These are phyloP conservation scores for Pyrrhia umbra DNA, from an alignment of 2,888 invertebrate genomes.

Conservation along the genomic window DNA sequence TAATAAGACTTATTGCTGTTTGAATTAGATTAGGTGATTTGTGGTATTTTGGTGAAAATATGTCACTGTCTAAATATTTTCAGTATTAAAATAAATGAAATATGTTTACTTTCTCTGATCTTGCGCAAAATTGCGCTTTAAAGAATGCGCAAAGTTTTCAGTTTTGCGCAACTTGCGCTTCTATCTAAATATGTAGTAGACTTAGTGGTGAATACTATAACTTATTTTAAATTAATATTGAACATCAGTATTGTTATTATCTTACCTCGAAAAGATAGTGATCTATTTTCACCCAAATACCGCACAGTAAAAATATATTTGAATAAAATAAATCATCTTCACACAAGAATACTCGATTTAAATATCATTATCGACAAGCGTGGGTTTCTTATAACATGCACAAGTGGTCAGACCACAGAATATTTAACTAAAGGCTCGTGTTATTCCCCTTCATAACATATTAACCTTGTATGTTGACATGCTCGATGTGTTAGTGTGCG, in stretches of 20 bases:
- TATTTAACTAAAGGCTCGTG: no score
- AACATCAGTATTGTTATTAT: background rate
- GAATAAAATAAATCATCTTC: background rate
- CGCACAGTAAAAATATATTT: background rate
- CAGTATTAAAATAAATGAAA: background rate
- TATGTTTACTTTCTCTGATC: no score
- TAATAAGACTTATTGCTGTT: conserved; percentile 21
- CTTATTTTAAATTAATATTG: no score
- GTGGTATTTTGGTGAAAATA: background rate
- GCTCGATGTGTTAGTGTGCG: no score
- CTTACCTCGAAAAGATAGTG: background rate
- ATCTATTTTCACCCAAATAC: background rate
- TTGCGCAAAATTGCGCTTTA: background rate
- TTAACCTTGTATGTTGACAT: no score
- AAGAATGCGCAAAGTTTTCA: no score
- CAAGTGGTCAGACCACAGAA: no score
- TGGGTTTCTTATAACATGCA: no score
- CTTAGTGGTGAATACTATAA: background rate
- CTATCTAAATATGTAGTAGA: background rate
- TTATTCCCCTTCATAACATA: no score
- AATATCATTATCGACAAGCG: background rate
- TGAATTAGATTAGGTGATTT: conserved; percentile 2
- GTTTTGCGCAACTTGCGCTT: background rate
- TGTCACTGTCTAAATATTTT: background rate
- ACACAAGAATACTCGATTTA: background rate